Conservation (phyloP, 1,140 invertebrate species). For the Listronotus oregonensis region DNA sequence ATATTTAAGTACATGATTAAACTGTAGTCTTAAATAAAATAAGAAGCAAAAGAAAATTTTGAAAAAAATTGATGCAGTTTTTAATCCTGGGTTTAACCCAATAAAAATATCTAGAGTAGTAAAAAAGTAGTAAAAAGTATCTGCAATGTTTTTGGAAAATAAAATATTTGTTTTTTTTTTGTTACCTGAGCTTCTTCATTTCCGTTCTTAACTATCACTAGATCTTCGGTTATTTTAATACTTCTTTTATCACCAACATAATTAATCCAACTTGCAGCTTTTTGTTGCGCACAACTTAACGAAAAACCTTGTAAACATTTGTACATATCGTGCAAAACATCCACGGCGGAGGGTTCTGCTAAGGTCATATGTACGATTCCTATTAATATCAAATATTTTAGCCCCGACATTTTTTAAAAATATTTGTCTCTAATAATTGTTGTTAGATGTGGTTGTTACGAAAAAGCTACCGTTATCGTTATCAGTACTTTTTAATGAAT, state of each 20-base stretch:
- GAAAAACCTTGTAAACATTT: slow-evolving; percentile 68
- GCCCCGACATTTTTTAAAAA: slow-evolving; percentile 29
- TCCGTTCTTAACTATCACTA: slow-evolving; percentile 69
- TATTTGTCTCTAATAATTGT: background rate
- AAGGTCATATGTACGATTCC: slow-evolving; percentile 29
- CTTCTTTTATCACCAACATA: slow-evolving; percentile 67
- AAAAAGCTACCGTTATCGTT: slow-evolving; percentile 1
- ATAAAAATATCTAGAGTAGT: too few species aligned
- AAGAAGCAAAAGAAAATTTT: too few species aligned
- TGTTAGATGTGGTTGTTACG: too few species aligned
- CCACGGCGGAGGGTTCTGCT: slow-evolving; percentile 59
- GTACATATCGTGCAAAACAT: slow-evolving; percentile 66
- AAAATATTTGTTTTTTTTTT: too few species aligned
- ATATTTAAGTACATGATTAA: too few species aligned
- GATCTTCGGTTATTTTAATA: slow-evolving; percentile 73
- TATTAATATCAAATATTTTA: slow-evolving; percentile 39
- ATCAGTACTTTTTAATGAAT: slow-evolving; percentile 13
- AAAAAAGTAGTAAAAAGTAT: background rate
- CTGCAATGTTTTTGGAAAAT: too few species aligned
- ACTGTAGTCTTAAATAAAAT: too few species aligned
- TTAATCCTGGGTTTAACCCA: too few species aligned
- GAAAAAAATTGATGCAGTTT: too few species aligned
- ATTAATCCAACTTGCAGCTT: slow-evolving; percentile 73
- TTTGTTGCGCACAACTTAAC: slow-evolving; percentile 74
- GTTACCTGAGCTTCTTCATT: slow-evolving; percentile 55